Base-by-base conservation (phyloP, 2,888 invertebrate species). In the Cerceris ruficornis region DNA sequence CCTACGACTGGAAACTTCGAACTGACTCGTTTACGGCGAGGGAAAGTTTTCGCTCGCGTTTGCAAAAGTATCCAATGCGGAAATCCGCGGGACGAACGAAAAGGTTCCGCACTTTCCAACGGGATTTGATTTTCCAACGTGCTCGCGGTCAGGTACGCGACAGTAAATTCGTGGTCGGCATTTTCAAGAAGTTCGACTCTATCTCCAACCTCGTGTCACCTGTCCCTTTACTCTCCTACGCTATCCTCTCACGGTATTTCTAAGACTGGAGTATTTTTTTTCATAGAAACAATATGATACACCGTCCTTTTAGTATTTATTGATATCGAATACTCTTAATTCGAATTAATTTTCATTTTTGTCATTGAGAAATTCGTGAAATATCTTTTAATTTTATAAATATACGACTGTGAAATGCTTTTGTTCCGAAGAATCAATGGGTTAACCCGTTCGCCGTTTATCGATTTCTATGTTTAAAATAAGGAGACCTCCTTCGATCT, bases 1-100 rank as follows among this genome's bases (percentile, higher is more conserved):
- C 55, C 66, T 17, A n/a, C 71, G 43, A 65, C 61, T 69, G 61
- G 71, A 60, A 83, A 83, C 70, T 77, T 83, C 69, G 69, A 46
- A 62, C 49, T 71, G 77, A 82, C 75, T 83, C 81, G 78, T 83
- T 83, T 83, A 83, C 74, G 57, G 64, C 66, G 66, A 43, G 57
- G 72, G 67, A 83, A 83, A 81, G 70, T 84, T 83, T 84, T 77
- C 77, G 81, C 76, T 79, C 77, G 81, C 81, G 83, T 83, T 73
- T 66, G 84, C 84, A 75, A 82, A 82, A 84, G 76, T 76, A 60
- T 72, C 69, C 49, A 60, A 61, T 72, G 52, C 55, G 49, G 69
- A 69, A 61, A 43, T 62, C 75, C 58, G 67, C 39, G 58, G 71
- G 65, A 39, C 41, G 69, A 61, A 57, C 57, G 59, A 57, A 64